Evolutionary conservation across 1,140 invertebrate species (phyloP).

Genomic region (Lutraria rhynchaena): DNA sequence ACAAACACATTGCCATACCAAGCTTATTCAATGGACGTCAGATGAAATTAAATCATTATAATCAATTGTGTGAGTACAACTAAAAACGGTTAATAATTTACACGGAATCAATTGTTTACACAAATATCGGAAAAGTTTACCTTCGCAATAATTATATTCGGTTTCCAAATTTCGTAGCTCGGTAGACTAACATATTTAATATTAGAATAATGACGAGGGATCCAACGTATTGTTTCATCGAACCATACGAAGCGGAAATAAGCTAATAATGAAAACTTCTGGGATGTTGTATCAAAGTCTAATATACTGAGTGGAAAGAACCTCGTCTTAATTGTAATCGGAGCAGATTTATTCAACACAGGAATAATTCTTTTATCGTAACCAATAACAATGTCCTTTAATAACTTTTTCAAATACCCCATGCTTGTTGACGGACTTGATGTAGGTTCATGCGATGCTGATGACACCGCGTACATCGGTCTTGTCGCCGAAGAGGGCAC

Average conservation of each 20-base stretch:
- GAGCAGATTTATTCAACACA: slow-evolving; percentile 1
- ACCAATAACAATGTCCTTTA: neutral
- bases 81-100: too few species aligned
- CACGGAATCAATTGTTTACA: too few species aligned
- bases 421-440: too few species aligned
- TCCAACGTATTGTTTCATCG: slow-evolving; percentile 10
- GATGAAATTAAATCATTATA: too few species aligned
- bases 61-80: too few species aligned
- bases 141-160: slow-evolving; percentile 14
- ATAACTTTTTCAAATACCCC: neutral
- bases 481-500: too few species aligned
- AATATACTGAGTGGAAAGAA: slow-evolving; percentile 19
- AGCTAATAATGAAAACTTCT: slow-evolving; percentile 38
- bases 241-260: slow-evolving; percentile 5
- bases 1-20: too few species aligned
- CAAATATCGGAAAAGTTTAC: too few species aligned
- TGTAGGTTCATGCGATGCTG: too few species aligned
- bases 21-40: too few species aligned
- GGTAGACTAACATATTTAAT: slow-evolving; percentile 3
- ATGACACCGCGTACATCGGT: too few species aligned
- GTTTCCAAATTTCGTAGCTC: slow-evolving; percentile 15
- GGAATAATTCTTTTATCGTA: slow-evolving; percentile 27
- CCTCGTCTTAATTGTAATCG: neutral
- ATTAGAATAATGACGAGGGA: neutral
- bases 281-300: slow-evolving; percentile 32